Evolutionary conservation across 2,888 invertebrate genomes (phyloP).

Genomic region (Nymphalis urticae): DNA sequence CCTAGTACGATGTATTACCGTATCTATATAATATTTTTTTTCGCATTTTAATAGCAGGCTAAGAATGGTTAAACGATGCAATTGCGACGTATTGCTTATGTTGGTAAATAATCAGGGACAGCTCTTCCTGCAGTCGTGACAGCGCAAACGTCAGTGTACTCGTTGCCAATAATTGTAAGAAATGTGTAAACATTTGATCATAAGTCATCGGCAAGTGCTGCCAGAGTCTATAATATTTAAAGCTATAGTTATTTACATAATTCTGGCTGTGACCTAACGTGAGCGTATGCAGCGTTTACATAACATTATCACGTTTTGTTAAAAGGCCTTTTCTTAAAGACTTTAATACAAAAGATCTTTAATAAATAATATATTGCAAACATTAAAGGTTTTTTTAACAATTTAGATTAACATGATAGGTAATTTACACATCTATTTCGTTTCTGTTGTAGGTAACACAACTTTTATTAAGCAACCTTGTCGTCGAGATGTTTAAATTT

Average conservation of each 20-base stretch:
- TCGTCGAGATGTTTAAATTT: too few relatives aligned
- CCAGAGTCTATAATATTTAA: background rate
- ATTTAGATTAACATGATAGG: too few relatives aligned
- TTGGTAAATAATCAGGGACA: slow-evolving; percentile 2
- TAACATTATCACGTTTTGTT: background rate
- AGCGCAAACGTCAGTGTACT: background rate
- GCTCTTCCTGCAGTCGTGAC: background rate
- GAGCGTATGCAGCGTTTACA: slow-evolving; percentile 7
- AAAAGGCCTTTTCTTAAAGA: too few relatives aligned
- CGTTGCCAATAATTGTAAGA: slow-evolving; percentile 5
- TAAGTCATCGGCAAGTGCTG: background rate
- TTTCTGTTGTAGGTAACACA: too few relatives aligned
- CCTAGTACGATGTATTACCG: background rate
- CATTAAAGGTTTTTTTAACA: too few relatives aligned
- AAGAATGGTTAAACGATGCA: background rate
- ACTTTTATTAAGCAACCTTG: too few relatives aligned
- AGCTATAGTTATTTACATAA: slow-evolving; percentile 15
- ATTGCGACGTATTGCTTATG: background rate
- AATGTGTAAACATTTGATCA: too few relatives aligned
- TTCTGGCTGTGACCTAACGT: slow-evolving; percentile 15
- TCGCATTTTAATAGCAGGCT: background rate
- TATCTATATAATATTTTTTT: background rate
- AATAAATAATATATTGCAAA: too few relatives aligned
- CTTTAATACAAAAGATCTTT: too few relatives aligned
- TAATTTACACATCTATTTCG: too few relatives aligned